phyloP scores from a whole-genome alignment of 2,888 invertebrate species.

The Myathropa florea region DNA sequence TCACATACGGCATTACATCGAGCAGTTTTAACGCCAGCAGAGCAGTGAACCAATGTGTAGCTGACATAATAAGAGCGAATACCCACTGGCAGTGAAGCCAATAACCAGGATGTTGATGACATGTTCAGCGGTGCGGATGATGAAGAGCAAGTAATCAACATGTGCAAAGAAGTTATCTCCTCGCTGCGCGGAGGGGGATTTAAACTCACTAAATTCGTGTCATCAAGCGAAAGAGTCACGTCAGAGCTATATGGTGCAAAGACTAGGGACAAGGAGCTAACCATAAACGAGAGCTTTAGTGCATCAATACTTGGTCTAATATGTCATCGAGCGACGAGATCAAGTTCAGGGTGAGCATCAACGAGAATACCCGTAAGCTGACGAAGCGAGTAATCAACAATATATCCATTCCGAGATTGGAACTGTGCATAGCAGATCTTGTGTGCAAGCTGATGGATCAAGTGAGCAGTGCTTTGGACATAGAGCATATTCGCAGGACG shows the following conservation, averaged over 20 bases:
- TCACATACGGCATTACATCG: conserved; percentile 28
- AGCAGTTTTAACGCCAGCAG: conserved; percentile 10
- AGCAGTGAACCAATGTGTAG: conserved; percentile 8
- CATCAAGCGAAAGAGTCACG: background rate
- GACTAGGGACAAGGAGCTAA: background rate
- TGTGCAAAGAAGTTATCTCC: background rate
- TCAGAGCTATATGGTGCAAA: background rate
- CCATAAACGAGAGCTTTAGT: background rate
- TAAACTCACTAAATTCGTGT: background rate
- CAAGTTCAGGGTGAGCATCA: background rate
- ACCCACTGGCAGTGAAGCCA: background rate
- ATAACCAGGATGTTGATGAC: background rate
- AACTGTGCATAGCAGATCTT: conserved; percentile 1
- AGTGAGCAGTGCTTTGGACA: background rate
- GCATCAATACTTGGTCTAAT: conserved; percentile 9
- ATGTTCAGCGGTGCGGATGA: background rate
- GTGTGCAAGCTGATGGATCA: conserved; percentile 7
- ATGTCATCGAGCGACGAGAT: conserved; percentile 3
- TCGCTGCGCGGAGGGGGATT: background rate
- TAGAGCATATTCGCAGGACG: background rate
- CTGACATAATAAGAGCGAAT: background rate
- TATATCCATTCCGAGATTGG: background rate
- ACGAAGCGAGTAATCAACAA: background rate
- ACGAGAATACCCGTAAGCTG: background rate
- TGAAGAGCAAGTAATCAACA: background rate